These are phyloP conservation scores for Chloroceryle aenea DNA, from an alignment of 2,113 vertebrate species.

Conservation along the genomic window DNA sequence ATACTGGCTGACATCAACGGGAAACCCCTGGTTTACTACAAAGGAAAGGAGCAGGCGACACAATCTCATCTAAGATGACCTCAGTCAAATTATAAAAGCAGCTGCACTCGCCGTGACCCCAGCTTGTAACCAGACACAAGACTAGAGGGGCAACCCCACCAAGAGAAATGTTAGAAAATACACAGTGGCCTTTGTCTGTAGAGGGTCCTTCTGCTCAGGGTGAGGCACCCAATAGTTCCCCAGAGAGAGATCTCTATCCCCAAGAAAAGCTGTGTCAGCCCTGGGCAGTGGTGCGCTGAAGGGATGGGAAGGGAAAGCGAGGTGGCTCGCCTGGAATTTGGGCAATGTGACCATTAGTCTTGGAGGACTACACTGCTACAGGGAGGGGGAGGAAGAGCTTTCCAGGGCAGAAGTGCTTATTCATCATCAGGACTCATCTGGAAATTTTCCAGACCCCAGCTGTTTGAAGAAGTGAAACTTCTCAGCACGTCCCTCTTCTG, in stretches of 20 bases:
- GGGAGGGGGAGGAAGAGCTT: neutral
- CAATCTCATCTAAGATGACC: neutral
- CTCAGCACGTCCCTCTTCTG: neutral
- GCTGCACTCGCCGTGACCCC: fast-evolving
- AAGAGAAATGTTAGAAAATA: neutral
- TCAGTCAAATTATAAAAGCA: neutral
- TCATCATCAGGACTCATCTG: constrained; percentile 34
- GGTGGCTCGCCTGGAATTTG: neutral
- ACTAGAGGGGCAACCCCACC: neutral
- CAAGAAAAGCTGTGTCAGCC: neutral
- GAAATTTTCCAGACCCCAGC: neutral
- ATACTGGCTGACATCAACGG: fast-evolving
- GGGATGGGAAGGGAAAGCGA: neutral
- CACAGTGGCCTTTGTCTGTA: neutral
- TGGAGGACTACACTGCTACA: neutral
- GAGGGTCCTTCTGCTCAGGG: fast-evolving
- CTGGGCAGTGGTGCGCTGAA: fast-evolving
- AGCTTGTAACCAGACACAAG: neutral
- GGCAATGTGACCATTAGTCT: neutral
- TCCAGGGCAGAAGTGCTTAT: constrained; percentile 34
- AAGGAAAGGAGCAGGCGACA: neutral
- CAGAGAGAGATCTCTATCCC: neutral
- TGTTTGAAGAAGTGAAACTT: neutral
- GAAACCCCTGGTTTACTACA: neutral
- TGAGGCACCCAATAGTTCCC: neutral